Base-by-base conservation (phyloP, 2,113 vertebrate species). In the Anarrhichthys ocellatus region DNA sequence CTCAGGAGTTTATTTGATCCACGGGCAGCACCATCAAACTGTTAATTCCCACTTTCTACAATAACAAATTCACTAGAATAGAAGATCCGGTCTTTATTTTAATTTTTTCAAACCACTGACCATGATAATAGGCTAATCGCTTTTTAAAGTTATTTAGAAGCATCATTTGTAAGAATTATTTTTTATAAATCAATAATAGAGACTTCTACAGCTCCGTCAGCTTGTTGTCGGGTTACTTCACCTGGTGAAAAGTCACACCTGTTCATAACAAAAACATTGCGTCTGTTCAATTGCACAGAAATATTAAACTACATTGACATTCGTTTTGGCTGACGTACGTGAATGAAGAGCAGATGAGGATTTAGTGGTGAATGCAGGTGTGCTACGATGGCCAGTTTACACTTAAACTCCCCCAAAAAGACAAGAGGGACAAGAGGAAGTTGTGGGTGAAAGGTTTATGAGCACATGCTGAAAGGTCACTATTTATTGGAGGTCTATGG, bases 381-480 rank as follows among this genome's bases (percentile, higher is more conserved):
- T 63, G 67, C 17, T 9, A n/a, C 4, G 10, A 38, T 27, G 20
- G 18, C 15, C 22, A 34, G 56, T 20, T 22, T 44, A 36, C 2
- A 59, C 7, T 11, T 36, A 46, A 73, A 50, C 7, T 40, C 5
- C 64, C 5, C 36, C 9, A 58, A n/a, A 5, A 65, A 27, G 59
- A 78, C 40, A 74, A 36, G 14, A 66, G n/a, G 29, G 42, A 64
- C 44, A 65, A 61, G 64, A 79, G 46, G 63, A 86, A 73, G 69
- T 48, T 46, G 9, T 36, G 54, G 66, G 59, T 48, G 58, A 84
- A 73, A 61, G 54, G 73, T 71, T 88, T 68, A 70, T 38, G 70
- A 29, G 2, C 69, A 67, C 13, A 78, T 1, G 3, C 38, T 81
- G 76, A 86, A 90, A 84, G 87, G 78, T 88, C 84, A 87, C 48